phyloP scores from a whole-genome alignment of 2,797 vertebrate genomes.

The Xenopus petersii region DNA sequence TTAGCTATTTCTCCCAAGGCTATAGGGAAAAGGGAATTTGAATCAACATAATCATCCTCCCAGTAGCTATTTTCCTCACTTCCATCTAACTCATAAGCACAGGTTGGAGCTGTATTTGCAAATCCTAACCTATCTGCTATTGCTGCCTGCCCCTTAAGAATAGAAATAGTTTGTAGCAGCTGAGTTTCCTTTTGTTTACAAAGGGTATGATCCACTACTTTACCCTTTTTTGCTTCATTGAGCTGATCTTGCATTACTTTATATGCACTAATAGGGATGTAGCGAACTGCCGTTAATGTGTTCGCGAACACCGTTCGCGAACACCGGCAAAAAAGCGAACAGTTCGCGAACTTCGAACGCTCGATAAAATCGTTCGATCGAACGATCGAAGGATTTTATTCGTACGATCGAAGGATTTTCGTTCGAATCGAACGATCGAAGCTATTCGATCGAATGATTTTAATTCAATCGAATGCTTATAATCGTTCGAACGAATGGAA shows the following conservation, averaged over 20 bases:
- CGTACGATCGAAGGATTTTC: no score
- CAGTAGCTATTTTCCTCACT: background rate
- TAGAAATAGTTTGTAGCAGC: background rate
- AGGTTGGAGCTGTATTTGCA: background rate
- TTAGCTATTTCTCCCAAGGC: background rate
- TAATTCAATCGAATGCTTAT: no score
- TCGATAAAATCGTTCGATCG: no score
- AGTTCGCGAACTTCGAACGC: no score
- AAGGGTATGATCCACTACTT: background rate
- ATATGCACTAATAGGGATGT: background rate
- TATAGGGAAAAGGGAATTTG: background rate
- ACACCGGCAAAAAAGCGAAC: no score
- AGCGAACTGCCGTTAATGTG: no score
- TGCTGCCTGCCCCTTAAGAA: background rate
- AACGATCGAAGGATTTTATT: no score
- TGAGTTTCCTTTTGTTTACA: background rate
- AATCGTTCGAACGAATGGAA: no score
- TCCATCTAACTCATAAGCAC: background rate
- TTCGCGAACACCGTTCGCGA: no score
- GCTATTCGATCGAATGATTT: no score
- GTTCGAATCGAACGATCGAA: no score
- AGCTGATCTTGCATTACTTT: slow-evolving; percentile 6
- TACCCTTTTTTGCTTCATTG: background rate
- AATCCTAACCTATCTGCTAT: background rate
- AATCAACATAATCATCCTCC: background rate